Evolutionary conservation across 2,888 invertebrate genomes (phyloP).

Genomic region (Odontocerum albicorne): DNA sequence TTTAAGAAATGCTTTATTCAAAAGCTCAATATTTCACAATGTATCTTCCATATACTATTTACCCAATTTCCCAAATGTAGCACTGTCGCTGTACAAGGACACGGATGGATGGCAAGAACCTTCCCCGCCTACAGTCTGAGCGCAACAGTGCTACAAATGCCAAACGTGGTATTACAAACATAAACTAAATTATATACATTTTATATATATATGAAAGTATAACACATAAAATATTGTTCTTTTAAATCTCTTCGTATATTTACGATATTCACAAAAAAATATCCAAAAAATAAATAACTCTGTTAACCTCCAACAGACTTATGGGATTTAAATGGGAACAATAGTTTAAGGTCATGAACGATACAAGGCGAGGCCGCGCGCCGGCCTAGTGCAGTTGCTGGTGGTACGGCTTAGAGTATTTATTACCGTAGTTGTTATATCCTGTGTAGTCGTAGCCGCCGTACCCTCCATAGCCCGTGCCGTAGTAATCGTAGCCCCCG

Average conservation of each 20-base stretch:
- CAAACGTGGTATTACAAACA: constrained; percentile 63
- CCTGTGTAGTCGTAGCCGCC: constrained; percentile 80
- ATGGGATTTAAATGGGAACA: constrained; percentile 32
- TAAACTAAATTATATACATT: constrained; percentile 36
- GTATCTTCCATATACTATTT: constrained; percentile 70
- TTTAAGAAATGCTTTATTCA: constrained; percentile 69
- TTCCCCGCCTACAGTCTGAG: too few relatives aligned
- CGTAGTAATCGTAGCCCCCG: constrained; percentile 70
- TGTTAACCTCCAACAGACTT: constrained; percentile 30
- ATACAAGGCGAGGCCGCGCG: constrained; percentile 12
- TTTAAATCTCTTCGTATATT: constrained; percentile 31
- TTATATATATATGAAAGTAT: constrained; percentile 36
- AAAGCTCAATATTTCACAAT: constrained; percentile 63
- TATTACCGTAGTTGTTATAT: constrained; percentile 80
- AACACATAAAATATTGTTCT: constrained; percentile 36
- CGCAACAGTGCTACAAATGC: constrained; percentile 58
- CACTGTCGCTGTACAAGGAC: constrained; percentile 50
- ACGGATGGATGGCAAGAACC: constrained; percentile 9
- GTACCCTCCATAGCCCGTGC: constrained; percentile 77
- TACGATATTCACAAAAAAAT: constrained; percentile 31
- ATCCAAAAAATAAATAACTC: constrained; percentile 36
- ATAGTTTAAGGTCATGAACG: constrained; percentile 27
- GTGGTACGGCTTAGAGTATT: constrained; percentile 40
- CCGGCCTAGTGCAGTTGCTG: constrained; percentile 32
- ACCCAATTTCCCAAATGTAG: constrained; percentile 65